phyloP scores from a whole-genome alignment of 2,113 vertebrate species.

The Dromas ardeola region DNA sequence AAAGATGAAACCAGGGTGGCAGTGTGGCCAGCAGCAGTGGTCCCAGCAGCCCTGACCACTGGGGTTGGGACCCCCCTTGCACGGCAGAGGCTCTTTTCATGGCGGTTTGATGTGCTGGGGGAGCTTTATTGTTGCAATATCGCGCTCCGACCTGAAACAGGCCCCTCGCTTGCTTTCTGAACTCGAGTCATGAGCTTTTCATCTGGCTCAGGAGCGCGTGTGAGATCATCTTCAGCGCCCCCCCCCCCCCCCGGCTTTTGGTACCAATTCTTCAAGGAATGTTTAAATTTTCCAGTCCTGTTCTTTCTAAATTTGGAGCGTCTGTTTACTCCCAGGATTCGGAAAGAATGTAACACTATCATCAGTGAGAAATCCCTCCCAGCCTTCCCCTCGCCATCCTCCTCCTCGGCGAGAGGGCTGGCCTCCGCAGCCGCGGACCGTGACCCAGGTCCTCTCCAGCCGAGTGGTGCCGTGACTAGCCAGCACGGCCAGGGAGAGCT shows the following conservation, averaged over 20 bases:
- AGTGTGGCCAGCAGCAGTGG: not conserved
- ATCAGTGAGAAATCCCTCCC: slow-evolving; percentile 57
- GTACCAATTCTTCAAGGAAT: slow-evolving; percentile 71
- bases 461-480: fast-evolving
- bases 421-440: not conserved
- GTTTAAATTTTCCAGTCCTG: slow-evolving; percentile 73
- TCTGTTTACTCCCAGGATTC: slow-evolving; percentile 73
- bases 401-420: not conserved
- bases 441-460: not conserved
- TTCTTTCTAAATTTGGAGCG: slow-evolving; percentile 74
- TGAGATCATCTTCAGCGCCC: slow-evolving; percentile 59
- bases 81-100: not conserved
- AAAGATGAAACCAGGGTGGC: not conserved
- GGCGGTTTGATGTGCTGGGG: fast-evolving
- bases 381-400: not conserved
- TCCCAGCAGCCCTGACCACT: fast-evolving
- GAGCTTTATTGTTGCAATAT: not conserved
- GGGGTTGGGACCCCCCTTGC: not conserved
- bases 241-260: not conserved
- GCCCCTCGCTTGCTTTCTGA: slow-evolving; percentile 45
- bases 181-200: slow-evolving; percentile 56
- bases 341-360: slow-evolving; percentile 72
- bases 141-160: slow-evolving; percentile 22
- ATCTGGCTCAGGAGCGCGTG: slow-evolving; percentile 21
- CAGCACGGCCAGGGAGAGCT: fast-evolving